A percentile compares a stretch with the other conserved stretches of the same genome.
These are phyloP conservation scores for Mimas tiliae DNA, from an alignment of 2,888 invertebrate genomes.

Conservation along the genomic window DNA sequence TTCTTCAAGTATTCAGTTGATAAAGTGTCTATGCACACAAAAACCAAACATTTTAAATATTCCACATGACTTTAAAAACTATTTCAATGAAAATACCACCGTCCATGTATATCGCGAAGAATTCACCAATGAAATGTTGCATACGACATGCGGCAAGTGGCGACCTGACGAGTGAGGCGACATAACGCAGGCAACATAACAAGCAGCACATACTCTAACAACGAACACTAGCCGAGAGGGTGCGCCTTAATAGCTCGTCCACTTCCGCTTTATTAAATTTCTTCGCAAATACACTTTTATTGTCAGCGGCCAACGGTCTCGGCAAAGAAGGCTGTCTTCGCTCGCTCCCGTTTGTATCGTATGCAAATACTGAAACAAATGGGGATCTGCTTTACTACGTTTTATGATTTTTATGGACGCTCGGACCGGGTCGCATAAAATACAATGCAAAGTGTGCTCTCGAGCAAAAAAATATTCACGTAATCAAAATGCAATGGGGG, in stretches of 20 bases:
- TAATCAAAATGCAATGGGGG: conserved; percentile 40
- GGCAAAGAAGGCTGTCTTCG: conserved; percentile 72
- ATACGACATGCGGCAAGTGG: neutral
- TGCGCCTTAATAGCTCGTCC: conserved; percentile 71
- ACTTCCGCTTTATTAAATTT: conserved; percentile 85
- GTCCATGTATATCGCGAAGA: neutral
- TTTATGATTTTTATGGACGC: conserved; percentile 75
- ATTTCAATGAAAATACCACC: neutral
- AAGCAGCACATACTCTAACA: conserved; percentile 15
- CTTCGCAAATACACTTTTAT: conserved; percentile 84
- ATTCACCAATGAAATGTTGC: conserved; percentile 9
- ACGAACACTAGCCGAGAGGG: conserved; percentile 40
- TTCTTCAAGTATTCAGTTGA: too few relatives aligned
- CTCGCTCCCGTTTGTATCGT: conserved; percentile 68
- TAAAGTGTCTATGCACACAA: too few relatives aligned
- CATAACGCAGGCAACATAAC: conserved; percentile 29
- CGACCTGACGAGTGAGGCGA: conserved; percentile 25
- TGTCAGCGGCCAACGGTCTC: conserved; percentile 75
- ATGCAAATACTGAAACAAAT: conserved; percentile 80
- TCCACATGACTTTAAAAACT: neutral
- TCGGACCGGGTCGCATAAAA: conserved; percentile 53
- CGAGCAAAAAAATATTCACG: conserved; percentile 50
- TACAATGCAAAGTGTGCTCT: conserved; percentile 55
- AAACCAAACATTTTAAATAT: neutral
- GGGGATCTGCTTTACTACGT: conserved; percentile 66